Evolutionary conservation across 2,888 invertebrate genomes (phyloP).

Genomic region (Heteromurus nitidus): DNA sequence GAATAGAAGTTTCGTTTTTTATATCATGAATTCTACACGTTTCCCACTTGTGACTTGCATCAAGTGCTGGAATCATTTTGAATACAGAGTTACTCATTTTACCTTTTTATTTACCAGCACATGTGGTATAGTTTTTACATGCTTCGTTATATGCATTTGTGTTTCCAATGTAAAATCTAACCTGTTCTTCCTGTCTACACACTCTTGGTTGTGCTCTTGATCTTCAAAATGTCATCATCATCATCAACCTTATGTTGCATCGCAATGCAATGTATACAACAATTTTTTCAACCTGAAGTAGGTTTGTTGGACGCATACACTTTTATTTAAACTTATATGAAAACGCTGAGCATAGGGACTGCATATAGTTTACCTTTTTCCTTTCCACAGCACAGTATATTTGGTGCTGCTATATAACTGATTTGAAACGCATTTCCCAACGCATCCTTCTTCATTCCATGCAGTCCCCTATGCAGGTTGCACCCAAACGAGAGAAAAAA

Average conservation of each 20-base stretch:
- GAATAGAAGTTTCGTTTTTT: too few relatives aligned
- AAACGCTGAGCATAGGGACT: background rate
- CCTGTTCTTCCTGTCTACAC: background rate
- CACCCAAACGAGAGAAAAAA: too few relatives aligned
- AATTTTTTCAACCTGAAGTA: conserved; percentile 3
- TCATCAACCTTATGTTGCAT: conserved; percentile 4
- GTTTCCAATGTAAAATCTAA: background rate
- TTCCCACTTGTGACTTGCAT: too few relatives aligned
- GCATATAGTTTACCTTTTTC: background rate
- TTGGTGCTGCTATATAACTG: too few relatives aligned
- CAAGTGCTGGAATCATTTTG: background rate
- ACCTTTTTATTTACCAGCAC: background rate
- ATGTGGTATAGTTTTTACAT: background rate
- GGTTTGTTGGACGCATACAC: background rate
- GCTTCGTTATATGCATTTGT: too few relatives aligned
- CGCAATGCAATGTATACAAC: conserved; percentile 19
- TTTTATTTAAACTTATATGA: too few relatives aligned
- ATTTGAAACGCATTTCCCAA: too few relatives aligned
- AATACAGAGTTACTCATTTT: background rate
- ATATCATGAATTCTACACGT: background rate
- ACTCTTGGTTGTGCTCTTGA: conserved; percentile 14
- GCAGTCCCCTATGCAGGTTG: too few relatives aligned
- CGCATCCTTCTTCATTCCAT: too few relatives aligned
- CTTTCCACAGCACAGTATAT: background rate
- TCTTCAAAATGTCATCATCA: conserved; percentile 7